Evolutionary conservation across 2,888 invertebrate genomes (phyloP).

Genomic region (Nyleta sp.): DNA sequence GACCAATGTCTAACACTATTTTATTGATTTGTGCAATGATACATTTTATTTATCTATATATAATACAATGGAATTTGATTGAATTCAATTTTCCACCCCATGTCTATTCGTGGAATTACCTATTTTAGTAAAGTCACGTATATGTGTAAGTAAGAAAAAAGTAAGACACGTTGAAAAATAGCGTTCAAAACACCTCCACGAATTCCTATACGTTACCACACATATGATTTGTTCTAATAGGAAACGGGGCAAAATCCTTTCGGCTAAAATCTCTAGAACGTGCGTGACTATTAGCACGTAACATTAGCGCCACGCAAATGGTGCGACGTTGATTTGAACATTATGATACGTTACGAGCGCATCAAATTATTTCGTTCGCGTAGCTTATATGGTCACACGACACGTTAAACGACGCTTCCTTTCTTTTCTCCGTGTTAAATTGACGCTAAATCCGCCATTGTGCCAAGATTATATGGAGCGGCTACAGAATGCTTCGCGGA

Average conservation of each 20-base stretch:
- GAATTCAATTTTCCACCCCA: too few relatives aligned
- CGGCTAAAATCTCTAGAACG: constrained; percentile 44
- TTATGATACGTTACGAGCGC: constrained; percentile 60
- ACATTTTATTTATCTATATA: too few relatives aligned
- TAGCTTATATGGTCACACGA: constrained; percentile 53
- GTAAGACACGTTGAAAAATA: too few relatives aligned
- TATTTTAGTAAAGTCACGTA: too few relatives aligned
- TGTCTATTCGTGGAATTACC: too few relatives aligned
- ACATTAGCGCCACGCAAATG: constrained; percentile 76
- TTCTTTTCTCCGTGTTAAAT: constrained; percentile 59
- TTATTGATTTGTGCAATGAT: too few relatives aligned
- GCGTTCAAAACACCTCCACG: too few relatives aligned
- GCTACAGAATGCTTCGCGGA: constrained; percentile 54
- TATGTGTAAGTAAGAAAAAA: too few relatives aligned
- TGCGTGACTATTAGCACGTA: constrained; percentile 77
- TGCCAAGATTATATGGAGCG: constrained; percentile 59
- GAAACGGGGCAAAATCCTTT: constrained; percentile 30
- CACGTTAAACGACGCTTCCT: constrained; percentile 48
- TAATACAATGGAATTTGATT: too few relatives aligned
- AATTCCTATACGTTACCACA: too few relatives aligned
- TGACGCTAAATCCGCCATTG: constrained; percentile 61
- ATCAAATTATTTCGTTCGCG: constrained; percentile 62
- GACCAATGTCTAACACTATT: too few relatives aligned
- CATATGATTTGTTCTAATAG: constrained; percentile 36
- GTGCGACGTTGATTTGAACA: constrained; percentile 74